Evolutionary conservation across 2,888 invertebrate genomes (phyloP).

Genomic region (Tineola bisselliella): DNA sequence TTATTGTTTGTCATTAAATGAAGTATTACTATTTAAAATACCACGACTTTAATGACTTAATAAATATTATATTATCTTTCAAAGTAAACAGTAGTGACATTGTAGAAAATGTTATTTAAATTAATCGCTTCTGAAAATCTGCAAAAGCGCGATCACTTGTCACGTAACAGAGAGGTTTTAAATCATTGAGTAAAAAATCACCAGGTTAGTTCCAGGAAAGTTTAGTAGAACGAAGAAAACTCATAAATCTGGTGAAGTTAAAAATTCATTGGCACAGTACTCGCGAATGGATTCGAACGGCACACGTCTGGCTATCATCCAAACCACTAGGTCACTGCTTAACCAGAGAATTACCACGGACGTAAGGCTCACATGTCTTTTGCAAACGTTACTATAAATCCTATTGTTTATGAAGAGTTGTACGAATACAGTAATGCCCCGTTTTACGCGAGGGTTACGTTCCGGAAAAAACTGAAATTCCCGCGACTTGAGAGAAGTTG

Average conservation of each 20-base stretch:
- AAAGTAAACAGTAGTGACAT: too few relatives aligned
- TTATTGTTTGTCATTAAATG: too few relatives aligned
- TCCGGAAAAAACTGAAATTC: too few relatives aligned
- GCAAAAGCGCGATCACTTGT: neutral
- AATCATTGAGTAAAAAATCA: neutral
- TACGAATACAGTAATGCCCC: too few relatives aligned
- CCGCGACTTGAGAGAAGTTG: too few relatives aligned
- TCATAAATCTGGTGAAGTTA: neutral
- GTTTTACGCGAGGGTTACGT: too few relatives aligned
- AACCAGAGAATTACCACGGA: neutral
- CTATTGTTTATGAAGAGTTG: too few relatives aligned
- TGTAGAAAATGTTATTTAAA: neutral
- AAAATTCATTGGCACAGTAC: conserved; percentile 1
- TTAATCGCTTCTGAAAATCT: neutral
- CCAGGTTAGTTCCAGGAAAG: neutral
- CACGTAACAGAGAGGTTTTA: neutral
- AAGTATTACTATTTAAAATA: too few relatives aligned
- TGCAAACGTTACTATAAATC: too few relatives aligned
- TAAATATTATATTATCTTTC: too few relatives aligned
- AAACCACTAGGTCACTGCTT: conserved; percentile 4
- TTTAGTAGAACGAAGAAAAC: neutral
- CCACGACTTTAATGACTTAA: too few relatives aligned
- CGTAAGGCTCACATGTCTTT: neutral
- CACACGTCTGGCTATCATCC: neutral
- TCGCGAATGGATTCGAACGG: neutral